phyloP scores from a whole-genome alignment of 2,888 invertebrate species.

The Actias luna region DNA sequence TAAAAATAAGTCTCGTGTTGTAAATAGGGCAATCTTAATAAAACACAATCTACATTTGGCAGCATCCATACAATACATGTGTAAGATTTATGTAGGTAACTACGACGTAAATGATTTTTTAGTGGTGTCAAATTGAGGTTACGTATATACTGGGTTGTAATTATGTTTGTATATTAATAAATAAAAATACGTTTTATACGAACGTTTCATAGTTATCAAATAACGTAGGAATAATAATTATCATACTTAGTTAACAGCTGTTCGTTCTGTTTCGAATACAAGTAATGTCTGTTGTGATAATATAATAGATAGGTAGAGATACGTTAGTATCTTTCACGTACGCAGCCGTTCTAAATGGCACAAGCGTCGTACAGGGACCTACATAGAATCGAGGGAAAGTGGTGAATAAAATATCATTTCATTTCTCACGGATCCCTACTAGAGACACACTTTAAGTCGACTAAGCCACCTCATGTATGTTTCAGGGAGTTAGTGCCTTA shows the following conservation, averaged over 20 bases:
- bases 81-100: no score
- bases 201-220: neutral
- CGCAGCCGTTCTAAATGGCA: conserved; percentile 5
- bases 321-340: neutral
- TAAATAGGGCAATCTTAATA: no score
- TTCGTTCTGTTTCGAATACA: neutral
- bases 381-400: neutral
- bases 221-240: neutral
- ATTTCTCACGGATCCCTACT: conserved; percentile 11
- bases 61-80: no score
- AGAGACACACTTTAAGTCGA: neutral
- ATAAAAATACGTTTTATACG: no score
- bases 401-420: conserved; percentile 2
- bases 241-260: neutral
- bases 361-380: neutral
- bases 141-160: no score
- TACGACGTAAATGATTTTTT: no score
- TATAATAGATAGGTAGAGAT: neutral
- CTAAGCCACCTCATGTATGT: neutral
- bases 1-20: no score
- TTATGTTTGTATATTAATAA: no score
- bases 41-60: no score
- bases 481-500: neutral
- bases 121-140: no score
- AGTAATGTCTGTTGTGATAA: neutral